Evolutionary conservation across 2,888 invertebrate species (phyloP).

Genomic region (Argyra leucocephala): DNA sequence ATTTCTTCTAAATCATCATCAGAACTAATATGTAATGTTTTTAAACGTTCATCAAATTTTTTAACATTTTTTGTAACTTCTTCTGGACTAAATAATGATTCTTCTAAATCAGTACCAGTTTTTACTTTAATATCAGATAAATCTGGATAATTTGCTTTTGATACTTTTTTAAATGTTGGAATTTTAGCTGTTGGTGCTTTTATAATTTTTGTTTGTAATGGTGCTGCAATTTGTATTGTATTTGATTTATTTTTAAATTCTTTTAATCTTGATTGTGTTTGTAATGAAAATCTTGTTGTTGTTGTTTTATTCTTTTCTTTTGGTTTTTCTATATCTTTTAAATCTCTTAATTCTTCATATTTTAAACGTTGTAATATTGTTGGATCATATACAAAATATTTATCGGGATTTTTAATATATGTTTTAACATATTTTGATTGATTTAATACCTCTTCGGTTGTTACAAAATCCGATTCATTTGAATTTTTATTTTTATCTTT

Average conservation of each 20-base stretch:
- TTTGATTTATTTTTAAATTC: constrained; percentile 28
- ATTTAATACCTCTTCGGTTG: constrained; percentile 41
- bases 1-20: constrained; percentile 43
- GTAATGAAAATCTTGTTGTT: constrained; percentile 21
- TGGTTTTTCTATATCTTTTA: constrained; percentile 29
- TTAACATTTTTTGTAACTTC: constrained; percentile 42
- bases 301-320: constrained; percentile 27
- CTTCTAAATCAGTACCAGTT: constrained; percentile 37
- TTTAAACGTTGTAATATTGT: constrained; percentile 37
- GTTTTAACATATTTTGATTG: constrained; percentile 44
- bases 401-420: constrained; percentile 43
- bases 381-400: constrained; percentile 41
- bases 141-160: constrained; percentile 41
- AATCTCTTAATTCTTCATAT: constrained; percentile 36
- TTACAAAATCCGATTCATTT: constrained; percentile 35
- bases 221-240: neutral
- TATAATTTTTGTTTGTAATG: neutral
- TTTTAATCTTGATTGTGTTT: constrained; percentile 29
- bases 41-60: constrained; percentile 42
- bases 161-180: constrained; percentile 37
- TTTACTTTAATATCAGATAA: constrained; percentile 40
- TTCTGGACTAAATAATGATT: constrained; percentile 37
- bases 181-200: constrained; percentile 26
- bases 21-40: constrained; percentile 37
- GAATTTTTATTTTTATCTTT: constrained; percentile 22